Conservation (phyloP, 2,888 invertebrate species). For the Chaetoderma sp. region DNA sequence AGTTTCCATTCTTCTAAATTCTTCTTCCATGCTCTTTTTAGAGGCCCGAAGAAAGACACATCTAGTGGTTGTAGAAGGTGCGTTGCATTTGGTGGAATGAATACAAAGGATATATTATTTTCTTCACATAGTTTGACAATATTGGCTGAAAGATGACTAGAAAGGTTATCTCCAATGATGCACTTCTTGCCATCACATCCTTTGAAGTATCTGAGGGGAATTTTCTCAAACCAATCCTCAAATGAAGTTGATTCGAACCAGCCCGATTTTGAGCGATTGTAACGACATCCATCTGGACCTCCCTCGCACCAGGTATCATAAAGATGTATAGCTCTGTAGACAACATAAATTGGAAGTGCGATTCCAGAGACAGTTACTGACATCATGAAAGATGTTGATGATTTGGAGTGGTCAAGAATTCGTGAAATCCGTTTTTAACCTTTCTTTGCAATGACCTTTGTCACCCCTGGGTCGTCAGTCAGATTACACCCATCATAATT, state of each 20-base stretch:
- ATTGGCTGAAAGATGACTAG: conserved; percentile 17
- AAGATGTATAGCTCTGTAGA: conserved; percentile 68
- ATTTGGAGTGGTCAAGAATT: conserved; percentile 62
- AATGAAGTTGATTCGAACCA: conserved; percentile 57
- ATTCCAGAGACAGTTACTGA: conserved; percentile 63
- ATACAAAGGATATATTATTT: not conserved
- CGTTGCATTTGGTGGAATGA: not conserved
- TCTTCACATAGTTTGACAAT: not conserved
- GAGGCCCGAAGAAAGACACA: not conserved
- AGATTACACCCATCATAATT: conserved; percentile 66
- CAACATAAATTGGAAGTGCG: conserved; percentile 66
- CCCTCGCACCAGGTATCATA: conserved; percentile 66
- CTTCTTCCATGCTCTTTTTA: not conserved
- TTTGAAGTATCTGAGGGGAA: conserved; percentile 47
- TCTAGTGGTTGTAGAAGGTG: not conserved
- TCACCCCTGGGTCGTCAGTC: conserved; percentile 60
- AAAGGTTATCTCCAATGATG: conserved; percentile 67
- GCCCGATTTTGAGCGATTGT: conserved; percentile 64
- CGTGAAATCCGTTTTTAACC: conserved; percentile 55
- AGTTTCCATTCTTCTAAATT: not conserved
- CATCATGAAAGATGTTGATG: conserved; percentile 63
- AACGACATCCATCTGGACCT: conserved; percentile 63
- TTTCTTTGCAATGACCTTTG: conserved; percentile 23
- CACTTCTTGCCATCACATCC: conserved; percentile 55
- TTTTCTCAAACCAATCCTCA: conserved; percentile 56